Conservation (phyloP, 2,888 invertebrate species). For the Drosophila helvetica region DNA sequence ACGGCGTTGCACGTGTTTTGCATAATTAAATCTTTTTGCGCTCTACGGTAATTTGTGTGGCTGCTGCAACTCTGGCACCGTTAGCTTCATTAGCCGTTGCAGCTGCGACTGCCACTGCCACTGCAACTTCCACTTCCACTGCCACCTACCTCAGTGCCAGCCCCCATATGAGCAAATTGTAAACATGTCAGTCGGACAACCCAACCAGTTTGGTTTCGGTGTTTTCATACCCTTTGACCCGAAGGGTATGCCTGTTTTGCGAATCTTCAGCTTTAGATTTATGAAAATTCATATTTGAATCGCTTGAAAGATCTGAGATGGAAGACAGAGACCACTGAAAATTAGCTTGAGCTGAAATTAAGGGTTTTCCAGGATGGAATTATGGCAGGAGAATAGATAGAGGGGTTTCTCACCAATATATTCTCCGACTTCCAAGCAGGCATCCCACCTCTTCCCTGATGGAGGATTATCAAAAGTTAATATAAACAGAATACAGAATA, state of each 20-base stretch:
- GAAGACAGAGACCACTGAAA: too few relatives aligned
- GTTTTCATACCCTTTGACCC: slow-evolving; percentile 15
- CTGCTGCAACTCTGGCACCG: slow-evolving; percentile 47
- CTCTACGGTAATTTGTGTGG: slow-evolving; percentile 64
- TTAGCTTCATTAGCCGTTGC: slow-evolving; percentile 73
- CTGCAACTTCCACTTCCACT: slow-evolving; percentile 16
- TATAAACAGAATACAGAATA: not conserved
- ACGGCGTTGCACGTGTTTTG: slow-evolving; percentile 70
- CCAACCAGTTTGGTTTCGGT: slow-evolving; percentile 66
- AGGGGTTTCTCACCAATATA: too few relatives aligned
- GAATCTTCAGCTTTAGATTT: too few relatives aligned
- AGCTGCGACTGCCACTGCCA: slow-evolving; percentile 56
- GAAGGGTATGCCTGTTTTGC: not conserved
- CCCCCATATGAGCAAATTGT: slow-evolving; percentile 46
- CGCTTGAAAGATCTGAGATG: not conserved
- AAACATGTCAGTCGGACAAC: slow-evolving; percentile 58
- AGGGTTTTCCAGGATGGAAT: not conserved
- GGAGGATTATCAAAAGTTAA: too few relatives aligned
- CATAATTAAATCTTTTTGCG: slow-evolving; percentile 70
- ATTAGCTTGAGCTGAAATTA: too few relatives aligned
- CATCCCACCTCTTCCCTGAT: too few relatives aligned
- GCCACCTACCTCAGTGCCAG: slow-evolving; percentile 44
- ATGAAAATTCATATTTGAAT: not conserved
- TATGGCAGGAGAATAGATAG: too few relatives aligned
- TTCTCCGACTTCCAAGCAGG: too few relatives aligned